phyloP scores from a whole-genome alignment of 2,888 invertebrate species.

The Coelogynopora nodosa region DNA sequence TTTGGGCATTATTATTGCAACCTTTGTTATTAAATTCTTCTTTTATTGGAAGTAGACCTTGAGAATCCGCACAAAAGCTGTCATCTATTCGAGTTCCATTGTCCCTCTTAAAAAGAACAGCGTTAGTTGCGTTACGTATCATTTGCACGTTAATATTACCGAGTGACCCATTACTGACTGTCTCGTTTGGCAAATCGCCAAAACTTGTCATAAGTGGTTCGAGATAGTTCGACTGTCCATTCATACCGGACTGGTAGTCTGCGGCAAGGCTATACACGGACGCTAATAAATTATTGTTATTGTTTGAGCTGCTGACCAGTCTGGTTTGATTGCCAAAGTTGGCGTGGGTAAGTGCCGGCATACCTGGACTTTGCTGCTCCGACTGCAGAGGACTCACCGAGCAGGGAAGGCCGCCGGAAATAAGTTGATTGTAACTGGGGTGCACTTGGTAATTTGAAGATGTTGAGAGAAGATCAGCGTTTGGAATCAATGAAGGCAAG shows the following conservation, averaged over 20 bases:
- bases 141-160: neutral
- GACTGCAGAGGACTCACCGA: neutral
- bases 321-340: neutral
- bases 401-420: neutral
- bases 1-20: neutral
- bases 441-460: neutral
- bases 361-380: neutral
- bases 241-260: neutral
- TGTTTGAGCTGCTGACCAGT: neutral
- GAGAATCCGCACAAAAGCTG: neutral
- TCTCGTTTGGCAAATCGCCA: neutral
- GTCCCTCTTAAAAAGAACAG: neutral
- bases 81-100: neutral
- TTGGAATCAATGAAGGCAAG: neutral
- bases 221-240: neutral
- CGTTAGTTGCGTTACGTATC: neutral
- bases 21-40: neutral
- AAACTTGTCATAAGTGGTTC: neutral
- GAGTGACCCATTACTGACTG: neutral
- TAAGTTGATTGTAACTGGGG: conserved; percentile 4
- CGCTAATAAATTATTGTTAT: neutral
- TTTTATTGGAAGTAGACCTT: neutral
- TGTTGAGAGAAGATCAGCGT: neutral
- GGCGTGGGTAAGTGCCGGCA: neutral
- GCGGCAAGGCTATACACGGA: neutral